A percentile compares a stretch with the other conserved stretches of the same genome.
phyloP scores from a whole-genome alignment of 2,888 invertebrate species.

The Stenchaetothrips biformis region DNA sequence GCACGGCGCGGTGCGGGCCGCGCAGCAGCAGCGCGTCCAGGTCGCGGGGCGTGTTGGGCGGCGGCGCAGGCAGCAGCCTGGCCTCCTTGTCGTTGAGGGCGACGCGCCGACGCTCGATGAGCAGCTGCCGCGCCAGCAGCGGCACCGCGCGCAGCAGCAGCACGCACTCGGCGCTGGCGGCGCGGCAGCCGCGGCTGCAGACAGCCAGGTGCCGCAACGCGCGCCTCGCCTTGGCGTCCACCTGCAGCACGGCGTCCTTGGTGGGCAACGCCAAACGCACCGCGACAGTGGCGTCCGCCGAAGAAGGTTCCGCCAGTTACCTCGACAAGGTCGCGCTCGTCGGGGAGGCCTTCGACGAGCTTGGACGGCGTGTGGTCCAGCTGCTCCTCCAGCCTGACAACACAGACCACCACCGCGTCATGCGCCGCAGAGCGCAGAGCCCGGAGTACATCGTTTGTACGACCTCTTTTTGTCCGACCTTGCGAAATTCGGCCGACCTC shows the following conservation, averaged over 20 bases:
- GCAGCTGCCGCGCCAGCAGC: not conserved
- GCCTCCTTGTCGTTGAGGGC: not conserved
- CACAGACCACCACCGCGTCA: not conserved
- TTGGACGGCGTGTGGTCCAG: conserved; percentile 8
- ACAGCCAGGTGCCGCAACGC: not conserved
- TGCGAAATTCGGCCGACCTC: too few species aligned
- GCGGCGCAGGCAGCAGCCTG: not conserved
- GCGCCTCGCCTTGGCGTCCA: not conserved
- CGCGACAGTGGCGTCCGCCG: not conserved
- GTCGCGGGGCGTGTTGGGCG: conserved; percentile 9
- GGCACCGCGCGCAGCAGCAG: conserved; percentile 12
- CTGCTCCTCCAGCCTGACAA: not conserved
- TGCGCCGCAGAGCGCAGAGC: too few species aligned
- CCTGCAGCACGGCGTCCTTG: not conserved
- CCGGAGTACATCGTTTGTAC: too few species aligned
- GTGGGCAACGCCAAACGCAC: not conserved
- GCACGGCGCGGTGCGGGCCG: not conserved
- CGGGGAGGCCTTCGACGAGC: not conserved
- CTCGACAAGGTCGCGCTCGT: not conserved
- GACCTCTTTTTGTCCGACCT: too few species aligned
- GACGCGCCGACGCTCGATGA: not conserved
- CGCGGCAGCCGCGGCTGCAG: not conserved
- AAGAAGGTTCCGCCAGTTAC: not conserved
- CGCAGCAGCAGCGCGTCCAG: not conserved
- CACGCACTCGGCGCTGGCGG: conserved; percentile 1